Evolutionary conservation across 2,113 vertebrate genomes (phyloP), one percentile per base, ranked within the genome.

Genomic region (Miniopterus natalensis): DNA sequence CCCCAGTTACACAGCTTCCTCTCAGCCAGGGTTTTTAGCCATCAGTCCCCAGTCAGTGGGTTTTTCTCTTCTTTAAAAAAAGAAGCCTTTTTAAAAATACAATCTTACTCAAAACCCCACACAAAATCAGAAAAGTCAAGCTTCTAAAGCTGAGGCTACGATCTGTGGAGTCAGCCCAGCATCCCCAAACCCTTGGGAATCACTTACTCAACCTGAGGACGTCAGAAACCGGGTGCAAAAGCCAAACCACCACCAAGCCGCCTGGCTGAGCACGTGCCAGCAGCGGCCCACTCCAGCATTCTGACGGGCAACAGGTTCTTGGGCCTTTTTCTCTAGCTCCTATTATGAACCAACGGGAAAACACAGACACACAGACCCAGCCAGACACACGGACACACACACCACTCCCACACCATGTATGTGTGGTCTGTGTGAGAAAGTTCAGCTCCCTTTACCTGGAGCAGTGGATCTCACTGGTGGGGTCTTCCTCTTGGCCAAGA

Each of bases 401-500:
- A 57, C 15, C 55, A 20, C 49, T 1, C 70, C 21, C 63, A 63
- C 6, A 53, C 18, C 29, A 73, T 0, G 5, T 11, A 5, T 63
- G 5, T 1, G 15, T 3, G 61, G 42, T 51, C 29, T 68, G n/a
- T 2, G 2, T 40, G 23, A 42, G 71, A 27, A 49, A 15, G 49
- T 15, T 36, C 31, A 55, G 81, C 27, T 17, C 68, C 51, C 6
- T 92, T 92, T 99, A 99, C 99, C 99, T 99, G 99, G 99, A 95
- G 99, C 99, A 25, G 99, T 99, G 21, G 99, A 99, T 65, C 99
- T 98, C 66, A 99, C 96, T 2, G 99, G 99, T 8, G 99, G 99
- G 86, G 99, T 99, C 97, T 99, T 99, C 51, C 99, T 99, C 98
- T 99, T 99, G 40, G 99, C 99, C 45, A 99, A 98, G 95, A 99